Conservation (phyloP, 2,888 invertebrate species). For the Pterostichus madidus region DNA sequence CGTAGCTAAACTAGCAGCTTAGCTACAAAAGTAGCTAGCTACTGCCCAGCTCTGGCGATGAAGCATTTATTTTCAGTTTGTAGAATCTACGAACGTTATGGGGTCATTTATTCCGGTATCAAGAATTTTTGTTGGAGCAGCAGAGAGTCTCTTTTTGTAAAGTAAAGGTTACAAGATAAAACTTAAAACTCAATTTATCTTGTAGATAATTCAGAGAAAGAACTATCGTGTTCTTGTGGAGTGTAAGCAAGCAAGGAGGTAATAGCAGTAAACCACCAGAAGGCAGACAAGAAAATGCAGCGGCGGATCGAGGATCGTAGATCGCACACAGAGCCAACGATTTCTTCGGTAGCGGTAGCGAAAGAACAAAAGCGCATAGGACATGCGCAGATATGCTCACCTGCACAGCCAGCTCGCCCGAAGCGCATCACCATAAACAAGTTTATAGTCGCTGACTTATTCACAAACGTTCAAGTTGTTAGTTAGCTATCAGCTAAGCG, state of each 20-base stretch:
- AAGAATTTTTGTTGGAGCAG: conserved; percentile 20
- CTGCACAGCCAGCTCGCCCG: conserved; percentile 7
- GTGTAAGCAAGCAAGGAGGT: conserved; percentile 16
- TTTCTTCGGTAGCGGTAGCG: conserved; percentile 27
- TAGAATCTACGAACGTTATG: conserved; percentile 7
- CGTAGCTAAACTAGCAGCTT: too few species aligned
- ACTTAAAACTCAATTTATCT: conserved; percentile 55
- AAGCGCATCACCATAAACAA: conserved; percentile 71
- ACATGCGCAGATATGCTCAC: conserved; percentile 13
- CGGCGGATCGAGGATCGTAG: conserved; percentile 20
- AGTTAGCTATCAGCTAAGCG: conserved; percentile 73
- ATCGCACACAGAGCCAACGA: conserved; percentile 38
- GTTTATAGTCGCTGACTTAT: conserved; percentile 74
- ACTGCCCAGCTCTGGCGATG: too few species aligned
- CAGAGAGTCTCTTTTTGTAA: conserved; percentile 28
- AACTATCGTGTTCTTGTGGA: conserved; percentile 49
- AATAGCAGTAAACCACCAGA: conserved; percentile 56
- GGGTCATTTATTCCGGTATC: conserved; percentile 35
- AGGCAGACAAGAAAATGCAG: conserved; percentile 52
- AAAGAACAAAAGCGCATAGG: conserved; percentile 51
- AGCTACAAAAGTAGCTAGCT: too few species aligned
- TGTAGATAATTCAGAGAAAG: conserved; percentile 53
- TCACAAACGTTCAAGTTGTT: conserved; percentile 75
- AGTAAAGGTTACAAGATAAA: conserved; percentile 53
- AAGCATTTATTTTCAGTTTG: conserved; percentile 13